Conservation (phyloP, 2,888 invertebrate genomes). For the Theretra japonica region DNA sequence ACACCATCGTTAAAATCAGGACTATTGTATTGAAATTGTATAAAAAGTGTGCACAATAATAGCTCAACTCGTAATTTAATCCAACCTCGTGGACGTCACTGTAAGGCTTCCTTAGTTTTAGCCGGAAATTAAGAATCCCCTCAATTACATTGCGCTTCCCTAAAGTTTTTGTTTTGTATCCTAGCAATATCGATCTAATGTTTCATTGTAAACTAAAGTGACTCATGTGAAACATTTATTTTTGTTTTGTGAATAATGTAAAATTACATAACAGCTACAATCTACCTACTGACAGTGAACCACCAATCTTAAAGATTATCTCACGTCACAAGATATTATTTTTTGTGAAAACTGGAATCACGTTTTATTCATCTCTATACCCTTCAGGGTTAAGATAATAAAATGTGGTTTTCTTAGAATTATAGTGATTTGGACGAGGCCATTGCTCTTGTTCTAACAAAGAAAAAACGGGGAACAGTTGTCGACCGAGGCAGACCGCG, state of each 20-base stretch:
- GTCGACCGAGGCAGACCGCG: slow-evolving; percentile 54
- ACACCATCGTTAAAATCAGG: slow-evolving; percentile 2
- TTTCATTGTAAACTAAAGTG: not conserved
- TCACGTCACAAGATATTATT: slow-evolving; percentile 30
- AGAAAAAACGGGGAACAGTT: slow-evolving; percentile 77
- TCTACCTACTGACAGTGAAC: not conserved
- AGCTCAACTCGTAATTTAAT: slow-evolving; percentile 45
- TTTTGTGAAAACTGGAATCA: slow-evolving; percentile 36
- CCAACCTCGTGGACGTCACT: slow-evolving; percentile 43
- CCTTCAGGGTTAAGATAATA: slow-evolving; percentile 33
- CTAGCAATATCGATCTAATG: slow-evolving; percentile 76
- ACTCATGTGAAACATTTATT: not conserved
- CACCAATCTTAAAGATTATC: slow-evolving; percentile 37
- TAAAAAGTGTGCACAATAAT: not conserved
- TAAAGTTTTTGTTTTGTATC: slow-evolving; percentile 69
- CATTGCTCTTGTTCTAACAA: slow-evolving; percentile 71
- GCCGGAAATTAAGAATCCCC: slow-evolving; percentile 77
- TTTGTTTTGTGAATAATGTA: not conserved
- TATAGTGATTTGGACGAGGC: slow-evolving; percentile 51
- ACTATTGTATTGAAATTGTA: slow-evolving; percentile 4
- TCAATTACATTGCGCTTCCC: slow-evolving; percentile 57
- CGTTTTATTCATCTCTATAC: slow-evolving; percentile 34
- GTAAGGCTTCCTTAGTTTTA: slow-evolving; percentile 65
- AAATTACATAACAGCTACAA: not conserved
- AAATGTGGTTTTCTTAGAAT: slow-evolving; percentile 37